Evolutionary conservation across 2,888 invertebrate species (phyloP).

Genomic region (Mantis religiosa): DNA sequence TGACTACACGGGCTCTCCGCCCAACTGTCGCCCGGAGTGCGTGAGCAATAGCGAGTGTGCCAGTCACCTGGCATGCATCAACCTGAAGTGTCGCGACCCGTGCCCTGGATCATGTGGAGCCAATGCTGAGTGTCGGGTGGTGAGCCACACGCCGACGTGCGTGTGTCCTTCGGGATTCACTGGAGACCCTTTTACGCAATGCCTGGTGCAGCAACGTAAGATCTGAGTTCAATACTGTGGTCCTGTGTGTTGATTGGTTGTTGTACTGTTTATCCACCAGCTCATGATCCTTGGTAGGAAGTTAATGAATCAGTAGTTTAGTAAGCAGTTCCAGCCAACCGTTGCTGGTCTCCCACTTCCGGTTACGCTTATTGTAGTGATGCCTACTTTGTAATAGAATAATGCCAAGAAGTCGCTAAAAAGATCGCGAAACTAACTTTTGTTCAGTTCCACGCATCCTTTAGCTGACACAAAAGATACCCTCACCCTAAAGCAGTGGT

Average conservation of each 20-base stretch:
- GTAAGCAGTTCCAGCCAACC: too few species aligned
- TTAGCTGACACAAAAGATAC: too few species aligned
- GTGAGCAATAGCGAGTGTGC: slow-evolving; percentile 65
- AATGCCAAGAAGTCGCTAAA: too few species aligned
- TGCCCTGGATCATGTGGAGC: slow-evolving; percentile 42
- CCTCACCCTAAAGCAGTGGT: too few species aligned
- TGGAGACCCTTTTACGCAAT: slow-evolving; percentile 42
- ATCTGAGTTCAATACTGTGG: neutral
- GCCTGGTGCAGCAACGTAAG: slow-evolving; percentile 29
- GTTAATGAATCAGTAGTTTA: too few species aligned
- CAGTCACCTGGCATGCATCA: slow-evolving; percentile 64
- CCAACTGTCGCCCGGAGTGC: slow-evolving; percentile 73
- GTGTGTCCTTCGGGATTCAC: slow-evolving; percentile 36
- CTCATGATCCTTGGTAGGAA: too few species aligned
- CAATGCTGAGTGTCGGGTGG: slow-evolving; percentile 42
- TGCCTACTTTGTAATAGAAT: too few species aligned
- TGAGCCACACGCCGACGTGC: slow-evolving; percentile 45
- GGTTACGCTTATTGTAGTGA: too few species aligned
- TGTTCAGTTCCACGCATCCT: too few species aligned
- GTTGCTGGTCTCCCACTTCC: too few species aligned
- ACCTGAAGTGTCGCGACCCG: slow-evolving; percentile 62
- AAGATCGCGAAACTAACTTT: too few species aligned
- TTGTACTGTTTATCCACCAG: too few species aligned
- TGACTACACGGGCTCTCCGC: slow-evolving; percentile 68
- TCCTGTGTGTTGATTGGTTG: neutral